These are phyloP conservation scores for Plagodis pulveraria DNA, from an alignment of 2,888 invertebrate genomes.

Conservation along the genomic window DNA sequence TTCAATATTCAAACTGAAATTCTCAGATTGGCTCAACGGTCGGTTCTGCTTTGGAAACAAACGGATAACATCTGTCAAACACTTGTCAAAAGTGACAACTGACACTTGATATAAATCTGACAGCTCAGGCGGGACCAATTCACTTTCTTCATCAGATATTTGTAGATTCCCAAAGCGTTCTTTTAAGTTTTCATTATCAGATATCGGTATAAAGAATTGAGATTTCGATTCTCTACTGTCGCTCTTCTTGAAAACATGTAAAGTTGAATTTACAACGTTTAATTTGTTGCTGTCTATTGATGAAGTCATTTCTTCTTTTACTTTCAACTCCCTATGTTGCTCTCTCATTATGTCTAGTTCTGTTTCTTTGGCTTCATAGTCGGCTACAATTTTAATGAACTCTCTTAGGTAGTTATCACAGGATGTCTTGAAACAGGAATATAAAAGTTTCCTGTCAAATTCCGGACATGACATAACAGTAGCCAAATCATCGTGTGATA, in stretches of 20 bases:
- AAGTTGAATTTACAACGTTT: constrained; percentile 63
- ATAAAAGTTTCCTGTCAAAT: constrained; percentile 80
- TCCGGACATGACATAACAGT: constrained; percentile 76
- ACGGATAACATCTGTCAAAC: constrained; percentile 65
- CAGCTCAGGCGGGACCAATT: constrained; percentile 66
- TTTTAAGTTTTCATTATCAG: constrained; percentile 60
- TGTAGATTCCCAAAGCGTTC: constrained; percentile 72
- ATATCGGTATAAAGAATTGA: constrained; percentile 78
- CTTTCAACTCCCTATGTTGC: constrained; percentile 54
- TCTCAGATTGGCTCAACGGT: constrained; percentile 79
- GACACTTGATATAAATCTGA: constrained; percentile 66
- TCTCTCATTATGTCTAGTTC: constrained; percentile 64
- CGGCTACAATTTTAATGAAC: constrained; percentile 62
- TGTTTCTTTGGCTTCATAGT: constrained; percentile 66
- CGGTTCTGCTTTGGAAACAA: constrained; percentile 78
- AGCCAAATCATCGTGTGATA: constrained; percentile 67
- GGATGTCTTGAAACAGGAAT: constrained; percentile 78
- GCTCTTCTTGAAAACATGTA: constrained; percentile 75
- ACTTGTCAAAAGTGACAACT: constrained; percentile 64
- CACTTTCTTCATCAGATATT: constrained; percentile 68
- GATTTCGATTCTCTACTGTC: constrained; percentile 78
- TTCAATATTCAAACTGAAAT: constrained; percentile 69
- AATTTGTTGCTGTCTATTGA: constrained; percentile 76
- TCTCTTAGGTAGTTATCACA: constrained; percentile 77
- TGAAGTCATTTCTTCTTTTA: constrained; percentile 65